These are phyloP conservation scores for Drosophila mojavensis DNA, from an alignment of 1,140 invertebrate species.

Conservation along the genomic window DNA sequence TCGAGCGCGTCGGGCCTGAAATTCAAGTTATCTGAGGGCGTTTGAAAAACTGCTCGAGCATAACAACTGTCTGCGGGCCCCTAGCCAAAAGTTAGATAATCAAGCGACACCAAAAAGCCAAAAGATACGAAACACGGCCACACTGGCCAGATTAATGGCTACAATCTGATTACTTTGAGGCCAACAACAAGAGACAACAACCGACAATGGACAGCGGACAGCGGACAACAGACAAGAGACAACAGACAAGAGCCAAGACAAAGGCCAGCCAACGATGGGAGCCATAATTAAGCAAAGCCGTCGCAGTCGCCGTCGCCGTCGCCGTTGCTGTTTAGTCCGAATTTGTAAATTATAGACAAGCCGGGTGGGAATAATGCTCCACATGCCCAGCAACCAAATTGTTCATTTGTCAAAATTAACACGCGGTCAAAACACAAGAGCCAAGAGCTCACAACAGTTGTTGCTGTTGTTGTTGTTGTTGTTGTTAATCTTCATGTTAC, in stretches of 20 bases:
- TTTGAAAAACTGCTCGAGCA: slow-evolving; percentile 51
- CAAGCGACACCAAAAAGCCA: slow-evolving; percentile 43
- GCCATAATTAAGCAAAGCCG: slow-evolving; percentile 67
- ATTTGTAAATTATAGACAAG: slow-evolving; percentile 73
- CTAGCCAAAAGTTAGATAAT: slow-evolving; percentile 62
- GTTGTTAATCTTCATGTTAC: slow-evolving; percentile 1
- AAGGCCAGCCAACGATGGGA: slow-evolving; percentile 50
- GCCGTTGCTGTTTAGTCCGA: slow-evolving; percentile 60
- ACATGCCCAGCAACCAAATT: slow-evolving; percentile 68
- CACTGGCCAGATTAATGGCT: slow-evolving; percentile 75
- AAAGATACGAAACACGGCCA: slow-evolving; percentile 46
- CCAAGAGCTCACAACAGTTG: slow-evolving; percentile 12
- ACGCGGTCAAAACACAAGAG: slow-evolving; percentile 46
- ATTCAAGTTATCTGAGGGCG: slow-evolving; percentile 67
- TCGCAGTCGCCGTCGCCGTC: neutral
- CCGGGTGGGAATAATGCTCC: slow-evolving; percentile 41
- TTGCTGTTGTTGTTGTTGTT: slow-evolving; percentile 12
- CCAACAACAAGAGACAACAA: slow-evolving; percentile 49
- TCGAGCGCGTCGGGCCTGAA: slow-evolving; percentile 61
- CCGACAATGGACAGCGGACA: too few species aligned
- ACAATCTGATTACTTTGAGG: slow-evolving; percentile 78
- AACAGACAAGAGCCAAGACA: slow-evolving; percentile 45
- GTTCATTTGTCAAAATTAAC: slow-evolving; percentile 82
- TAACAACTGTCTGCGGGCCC: slow-evolving; percentile 33
- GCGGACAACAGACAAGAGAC: neutral